Base-by-base conservation (phyloP, 2,888 invertebrate species). In the Gandaritis pyraliata region DNA sequence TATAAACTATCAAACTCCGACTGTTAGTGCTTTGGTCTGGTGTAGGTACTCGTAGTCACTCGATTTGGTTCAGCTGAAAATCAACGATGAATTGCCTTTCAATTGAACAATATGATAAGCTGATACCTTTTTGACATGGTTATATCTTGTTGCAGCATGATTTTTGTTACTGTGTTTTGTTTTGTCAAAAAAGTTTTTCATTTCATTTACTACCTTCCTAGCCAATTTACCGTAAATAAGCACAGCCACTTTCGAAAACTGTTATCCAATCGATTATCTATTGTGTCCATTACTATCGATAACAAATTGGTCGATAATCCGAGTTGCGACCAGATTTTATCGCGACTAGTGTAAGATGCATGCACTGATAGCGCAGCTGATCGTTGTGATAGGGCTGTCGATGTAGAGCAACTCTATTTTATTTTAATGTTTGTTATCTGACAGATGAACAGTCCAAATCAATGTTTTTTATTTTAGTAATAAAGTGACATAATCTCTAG, bases 321-420 rank as follows among this genome's bases (percentile, higher is more conserved):
- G 71, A 73, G 70, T 70, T 66, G 66, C 64, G 73, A 75, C 82
- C 76, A 72, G 71, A 75, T 73, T 77, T 78, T 76, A 80, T 77
- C 77, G 78, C 76, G 80, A 84, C 80, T 78, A 80, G 80, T 81
- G 78, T 80, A 82, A 85, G 81, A 81, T 83, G 81, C 78, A 80
- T 78, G 73, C 72, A 71, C 74, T 75, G 79, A 82, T 81, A 81
- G 76, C 76, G 73, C 33, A 13, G 39, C 45, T 65, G 78, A 82
- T 79, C 70, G 74, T 54, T 45, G 47, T 55, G 61, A 66, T 64
- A 58, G 58, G 54, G 55, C 36, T 58, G 51, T 39, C 57, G 46
- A 48, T 13, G 13, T 47, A 10, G 11, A 18, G 13, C 38, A 43
- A 33, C 33, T 57, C 23, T 41, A 49, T 33, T 13, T 15, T 30